Percentiles rank a stretch among this genome's conserved stretches.
These are phyloP conservation scores for Eunapius fragilis DNA, from an alignment of 37 sponge, comb jelly and placozoan genomes.

Conservation along the genomic window DNA sequence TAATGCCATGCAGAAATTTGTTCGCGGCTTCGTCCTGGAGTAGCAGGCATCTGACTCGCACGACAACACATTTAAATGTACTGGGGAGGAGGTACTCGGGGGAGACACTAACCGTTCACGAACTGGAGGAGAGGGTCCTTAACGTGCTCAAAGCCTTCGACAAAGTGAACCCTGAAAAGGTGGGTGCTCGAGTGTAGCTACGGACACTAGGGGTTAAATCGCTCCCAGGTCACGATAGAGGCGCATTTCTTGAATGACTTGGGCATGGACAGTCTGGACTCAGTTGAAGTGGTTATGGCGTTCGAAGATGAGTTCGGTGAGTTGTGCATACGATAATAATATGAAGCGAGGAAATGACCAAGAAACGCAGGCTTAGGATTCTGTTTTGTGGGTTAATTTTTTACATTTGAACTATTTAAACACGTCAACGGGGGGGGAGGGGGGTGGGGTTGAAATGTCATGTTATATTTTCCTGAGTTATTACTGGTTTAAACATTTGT, in stretches of 20 bases:
- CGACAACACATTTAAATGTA: not conserved
- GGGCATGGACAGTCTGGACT: conserved; percentile 97
- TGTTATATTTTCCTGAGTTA: too few species aligned
- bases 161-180: conserved; percentile 88
- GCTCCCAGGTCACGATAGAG: conserved; percentile 78
- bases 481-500: too few species aligned
- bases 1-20: conserved; percentile 2
- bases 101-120: conserved; percentile 32
- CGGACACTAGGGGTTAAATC: not conserved
- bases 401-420: too few species aligned
- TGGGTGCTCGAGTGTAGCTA: not conserved
- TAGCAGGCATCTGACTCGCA: not conserved
- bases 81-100: conserved; percentile 7
- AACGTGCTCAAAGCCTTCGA: conserved; percentile 81
- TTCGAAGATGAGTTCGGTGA: conserved; percentile 97
- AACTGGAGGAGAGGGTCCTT: conserved; percentile 61
- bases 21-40: not conserved
- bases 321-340: conserved; percentile 10
- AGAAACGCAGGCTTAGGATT: too few species aligned
- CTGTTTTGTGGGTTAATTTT: too few species aligned
- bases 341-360: too few species aligned
- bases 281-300: conserved; percentile 97
- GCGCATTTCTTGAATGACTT: conserved; percentile 95
- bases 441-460: too few species aligned
- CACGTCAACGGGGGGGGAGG: too few species aligned